Percentiles rank a stretch among this genome's conserved stretches.
These are phyloP conservation scores for Notamacropus eugenii DNA, from an alignment of 2,797 vertebrate genomes.

Conservation along the genomic window DNA sequence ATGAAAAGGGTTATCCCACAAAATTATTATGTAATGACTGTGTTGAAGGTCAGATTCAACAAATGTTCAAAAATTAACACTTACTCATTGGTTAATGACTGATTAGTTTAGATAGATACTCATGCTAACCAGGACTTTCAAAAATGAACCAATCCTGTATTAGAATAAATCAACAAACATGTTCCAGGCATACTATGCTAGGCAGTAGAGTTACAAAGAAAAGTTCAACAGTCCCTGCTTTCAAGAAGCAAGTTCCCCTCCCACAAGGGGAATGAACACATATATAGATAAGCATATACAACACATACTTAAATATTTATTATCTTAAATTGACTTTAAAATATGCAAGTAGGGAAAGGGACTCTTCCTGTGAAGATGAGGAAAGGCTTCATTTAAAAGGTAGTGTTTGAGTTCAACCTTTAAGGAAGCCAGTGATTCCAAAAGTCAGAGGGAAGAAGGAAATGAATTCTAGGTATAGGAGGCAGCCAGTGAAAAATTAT, in stretches of 20 bases:
- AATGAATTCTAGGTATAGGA: not conserved
- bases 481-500: not conserved
- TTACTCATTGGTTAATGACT: not conserved
- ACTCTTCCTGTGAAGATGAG: not conserved
- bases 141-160: not conserved
- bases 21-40: not conserved
- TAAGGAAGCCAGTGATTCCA: not conserved
- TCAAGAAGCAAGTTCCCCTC: not conserved
- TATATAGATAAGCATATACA: not conserved
- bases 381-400: not conserved
- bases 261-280: not conserved
- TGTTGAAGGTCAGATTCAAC: not conserved
- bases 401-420: not conserved
- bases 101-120: not conserved
- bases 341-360: not conserved
- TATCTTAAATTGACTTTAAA: not conserved
- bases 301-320: not conserved
- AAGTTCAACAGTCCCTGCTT: not conserved
- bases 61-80: not conserved
- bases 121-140: not conserved
- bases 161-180: not conserved
- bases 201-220: not conserved
- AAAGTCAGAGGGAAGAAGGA: not conserved
- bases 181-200: not conserved
- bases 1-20: not conserved